These are phyloP conservation scores for Cephus nigrinus DNA, from an alignment of 2,888 invertebrate genomes.

Conservation along the genomic window DNA sequence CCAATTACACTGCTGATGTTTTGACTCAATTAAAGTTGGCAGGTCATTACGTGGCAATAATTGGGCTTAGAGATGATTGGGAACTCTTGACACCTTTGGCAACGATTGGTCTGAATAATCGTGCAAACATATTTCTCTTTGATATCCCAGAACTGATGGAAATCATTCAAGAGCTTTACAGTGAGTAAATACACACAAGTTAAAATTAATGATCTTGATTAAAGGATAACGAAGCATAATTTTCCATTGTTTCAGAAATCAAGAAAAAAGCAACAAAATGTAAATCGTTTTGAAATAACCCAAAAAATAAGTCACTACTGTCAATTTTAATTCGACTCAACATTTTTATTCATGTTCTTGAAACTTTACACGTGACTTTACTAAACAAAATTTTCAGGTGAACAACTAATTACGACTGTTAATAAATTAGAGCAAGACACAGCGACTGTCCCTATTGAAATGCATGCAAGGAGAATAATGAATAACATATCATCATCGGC, in stretches of 20 bases:
- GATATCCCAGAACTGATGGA: conserved; percentile 27
- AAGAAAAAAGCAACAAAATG: conserved; percentile 24
- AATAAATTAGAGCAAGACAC: too few relatives aligned
- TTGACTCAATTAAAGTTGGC: conserved; percentile 34
- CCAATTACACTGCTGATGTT: conserved; percentile 23
- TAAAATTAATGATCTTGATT: conserved; percentile 3
- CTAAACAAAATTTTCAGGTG: too few relatives aligned
- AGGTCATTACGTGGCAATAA: conserved; percentile 36
- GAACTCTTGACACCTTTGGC: conserved; percentile 32
- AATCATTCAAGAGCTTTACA: conserved; percentile 29
- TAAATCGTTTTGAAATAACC: background rate
- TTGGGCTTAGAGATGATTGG: conserved; percentile 37
- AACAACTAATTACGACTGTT: too few relatives aligned
- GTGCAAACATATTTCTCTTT: conserved; percentile 39
- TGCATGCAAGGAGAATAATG: too few relatives aligned
- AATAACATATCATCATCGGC: too few relatives aligned
- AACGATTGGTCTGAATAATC: conserved; percentile 37
- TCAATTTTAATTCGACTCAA: too few relatives aligned
- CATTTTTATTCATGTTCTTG: too few relatives aligned
- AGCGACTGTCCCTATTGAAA: too few relatives aligned
- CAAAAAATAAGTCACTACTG: too few relatives aligned
- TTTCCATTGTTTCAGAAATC: conserved; percentile 12
- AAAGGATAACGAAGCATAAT: background rate
- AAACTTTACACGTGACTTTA: too few relatives aligned
- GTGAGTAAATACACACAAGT: conserved; percentile 24